Evolutionary conservation across 2,797 vertebrate genomes (phyloP).

Genomic region (Pseudochirops corinnae): DNA sequence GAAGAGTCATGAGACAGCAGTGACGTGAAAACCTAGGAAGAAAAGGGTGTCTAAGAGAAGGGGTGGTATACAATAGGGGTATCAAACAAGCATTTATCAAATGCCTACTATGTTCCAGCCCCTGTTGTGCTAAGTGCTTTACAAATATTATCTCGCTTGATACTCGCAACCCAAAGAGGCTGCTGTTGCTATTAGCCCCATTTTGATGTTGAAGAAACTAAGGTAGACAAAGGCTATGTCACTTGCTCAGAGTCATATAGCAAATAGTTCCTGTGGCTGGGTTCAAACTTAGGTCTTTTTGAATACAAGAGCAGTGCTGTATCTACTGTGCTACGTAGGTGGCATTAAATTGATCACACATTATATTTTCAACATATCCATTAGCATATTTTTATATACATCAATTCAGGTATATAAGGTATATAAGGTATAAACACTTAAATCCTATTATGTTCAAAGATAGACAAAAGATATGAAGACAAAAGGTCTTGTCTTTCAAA

Average conservation of each 20-base stretch:
- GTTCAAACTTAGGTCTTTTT: not conserved
- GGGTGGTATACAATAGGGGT: not conserved
- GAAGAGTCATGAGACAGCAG: not conserved
- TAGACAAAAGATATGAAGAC: not conserved
- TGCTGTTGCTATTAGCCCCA: not conserved
- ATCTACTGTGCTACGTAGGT: not conserved
- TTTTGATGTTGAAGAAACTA: not conserved
- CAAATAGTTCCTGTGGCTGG: not conserved
- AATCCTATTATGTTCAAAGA: not conserved
- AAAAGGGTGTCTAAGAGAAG: not conserved
- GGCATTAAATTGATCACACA: not conserved
- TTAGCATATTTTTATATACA: not conserved
- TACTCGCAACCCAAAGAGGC: not conserved
- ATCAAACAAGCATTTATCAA: not conserved
- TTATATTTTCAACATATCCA: not conserved
- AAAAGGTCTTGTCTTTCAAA: not conserved
- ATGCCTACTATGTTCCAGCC: not conserved
- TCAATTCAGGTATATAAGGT: not conserved
- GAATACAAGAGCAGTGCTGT: not conserved
- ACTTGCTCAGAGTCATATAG: not conserved
- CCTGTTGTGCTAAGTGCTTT: not conserved
- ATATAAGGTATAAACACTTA: not conserved
- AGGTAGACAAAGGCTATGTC: not conserved
- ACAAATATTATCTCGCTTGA: not conserved
- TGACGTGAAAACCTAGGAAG: not conserved